These are phyloP conservation scores for Nebria brevicollis DNA, from an alignment of 2,888 invertebrate genomes.

Conservation along the genomic window DNA sequence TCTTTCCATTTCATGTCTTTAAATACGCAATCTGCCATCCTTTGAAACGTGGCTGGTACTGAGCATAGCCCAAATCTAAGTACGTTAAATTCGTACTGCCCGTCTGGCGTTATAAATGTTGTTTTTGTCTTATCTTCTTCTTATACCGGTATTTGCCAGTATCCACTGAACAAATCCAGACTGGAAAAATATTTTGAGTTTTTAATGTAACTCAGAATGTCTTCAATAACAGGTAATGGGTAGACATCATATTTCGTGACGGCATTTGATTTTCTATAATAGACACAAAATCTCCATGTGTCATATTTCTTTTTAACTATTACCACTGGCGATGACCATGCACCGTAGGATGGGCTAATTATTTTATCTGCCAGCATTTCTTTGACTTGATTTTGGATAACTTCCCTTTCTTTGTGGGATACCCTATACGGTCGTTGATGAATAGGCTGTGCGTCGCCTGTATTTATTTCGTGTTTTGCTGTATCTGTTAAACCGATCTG, in stretches of 20 bases:
- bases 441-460: too few species aligned
- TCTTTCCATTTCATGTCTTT: conserved; percentile 51
- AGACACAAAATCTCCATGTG: conserved; percentile 47
- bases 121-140: conserved; percentile 49
- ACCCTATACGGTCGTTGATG: too few species aligned
- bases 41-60: too few species aligned
- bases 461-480: too few species aligned
- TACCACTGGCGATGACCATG: conserved; percentile 40
- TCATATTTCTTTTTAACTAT: conserved; percentile 42
- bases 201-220: conserved; percentile 49
- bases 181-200: conserved; percentile 49
- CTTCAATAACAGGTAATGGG: conserved; percentile 51
- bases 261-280: conserved; percentile 48
- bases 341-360: conserved; percentile 17
- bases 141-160: conserved; percentile 43
- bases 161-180: conserved; percentile 51
- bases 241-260: conserved; percentile 49
- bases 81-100: conserved; percentile 50
- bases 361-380: too few species aligned
- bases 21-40: too few species aligned
- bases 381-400: too few species aligned
- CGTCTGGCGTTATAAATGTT: conserved; percentile 50
- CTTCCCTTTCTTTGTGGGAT: too few species aligned
- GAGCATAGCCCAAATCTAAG: conserved; percentile 51
- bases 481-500: too few species aligned